Evolutionary conservation across 2,888 invertebrate species (phyloP), one percentile per base, ranked within the genome.

Genomic region (Piscicola geometra): DNA sequence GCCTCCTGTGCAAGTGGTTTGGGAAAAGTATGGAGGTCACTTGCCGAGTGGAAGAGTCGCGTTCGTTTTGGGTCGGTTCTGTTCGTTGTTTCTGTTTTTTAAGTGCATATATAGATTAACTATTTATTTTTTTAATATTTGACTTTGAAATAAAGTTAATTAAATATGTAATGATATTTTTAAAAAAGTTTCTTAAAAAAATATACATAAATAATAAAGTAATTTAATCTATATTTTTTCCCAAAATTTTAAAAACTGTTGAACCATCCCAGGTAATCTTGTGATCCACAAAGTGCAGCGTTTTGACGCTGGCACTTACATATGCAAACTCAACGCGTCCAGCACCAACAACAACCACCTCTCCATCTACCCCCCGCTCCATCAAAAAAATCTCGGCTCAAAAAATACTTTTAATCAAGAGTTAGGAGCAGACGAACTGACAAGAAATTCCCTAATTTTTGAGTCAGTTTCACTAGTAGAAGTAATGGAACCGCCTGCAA

Each of bases 1-100:
- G 86, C 96, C 96, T 0, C 93, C 93, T 1, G 95, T 96, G 0
- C 92, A 92, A 0, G 93, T 96, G 79, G 89, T 90, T 0, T 96
- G 96, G 96, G 87, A 92, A 3, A 94, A 94, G 84, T 87, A 88
- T 80, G 93, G 93, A 3, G 82, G 82, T 9, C 76, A 78, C 21
- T 70, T 81, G 12, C 80, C 81, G 0, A 78, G 75, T 28, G 78
- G 77, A 15, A 76, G 81, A 41, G 75, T 73, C 50, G 52, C 69
- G n/a, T 77, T 78, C 68, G 30, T 77, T 56, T 70, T 79, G 36
- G 81, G 81, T 80, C 52, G 73, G 76, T 76, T n/a, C 36, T 30
- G 2, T 41, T 41, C n/a, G n/a, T n/a, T n/a, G n/a, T n/a, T n/a
- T n/a, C n/a, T n/a, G n/a, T n/a, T n/a, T n/a, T n/a, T n/a, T n/a